Evolutionary conservation across 2,113 vertebrate species (phyloP), one percentile per base, ranked within the genome.

Genomic region (Melanerpes aurifrons): DNA sequence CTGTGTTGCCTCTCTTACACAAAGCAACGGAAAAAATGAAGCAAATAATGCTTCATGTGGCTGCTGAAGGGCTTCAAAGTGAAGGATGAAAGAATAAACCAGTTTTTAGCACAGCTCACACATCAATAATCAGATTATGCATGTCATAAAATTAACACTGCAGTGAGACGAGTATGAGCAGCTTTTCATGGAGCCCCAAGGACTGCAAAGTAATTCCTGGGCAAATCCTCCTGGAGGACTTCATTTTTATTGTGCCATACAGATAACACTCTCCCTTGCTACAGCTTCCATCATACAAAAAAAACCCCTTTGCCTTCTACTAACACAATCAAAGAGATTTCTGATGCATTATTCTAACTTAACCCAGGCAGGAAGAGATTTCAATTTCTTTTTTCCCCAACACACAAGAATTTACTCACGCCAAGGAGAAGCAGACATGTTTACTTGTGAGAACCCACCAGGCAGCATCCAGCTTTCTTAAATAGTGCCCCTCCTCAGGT

Each of bases 391-490:
- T 47, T 37, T 7, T 12, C 26, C 28, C 18, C 54, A 45, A 9
- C 4, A 57, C n/a, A 66, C 21, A 77, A 21, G 21, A 45, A 61
- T 7, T 29, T 45, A 25, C 6, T 35, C 4, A 20, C 0, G 0
- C 19, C 15, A 40, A 62, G n/a, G 43, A 62, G 31, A 2, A 19
- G 21, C 72, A 92, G 43, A 37, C 1, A 7, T 4, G 6, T 5
- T 64, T 32, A 29, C 13, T 43, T 45, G 3, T 4, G 3, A 5
- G 17, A 84, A 35, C 7, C 20, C 16, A 5, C 4, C 1, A 54
- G 6, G 3, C 29, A 85, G 26, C 63, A 75, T 5, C 10, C 31
- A 61, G 24, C 31, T 62, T 62, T 43, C 40, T 53, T 48, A 48
- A 69, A 53, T 1, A 48, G 25, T 70, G n/a, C 24, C 15, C 12